Evolutionary conservation across 2,113 vertebrate species (phyloP).

Genomic region (Lichenostomus cassidix): DNA sequence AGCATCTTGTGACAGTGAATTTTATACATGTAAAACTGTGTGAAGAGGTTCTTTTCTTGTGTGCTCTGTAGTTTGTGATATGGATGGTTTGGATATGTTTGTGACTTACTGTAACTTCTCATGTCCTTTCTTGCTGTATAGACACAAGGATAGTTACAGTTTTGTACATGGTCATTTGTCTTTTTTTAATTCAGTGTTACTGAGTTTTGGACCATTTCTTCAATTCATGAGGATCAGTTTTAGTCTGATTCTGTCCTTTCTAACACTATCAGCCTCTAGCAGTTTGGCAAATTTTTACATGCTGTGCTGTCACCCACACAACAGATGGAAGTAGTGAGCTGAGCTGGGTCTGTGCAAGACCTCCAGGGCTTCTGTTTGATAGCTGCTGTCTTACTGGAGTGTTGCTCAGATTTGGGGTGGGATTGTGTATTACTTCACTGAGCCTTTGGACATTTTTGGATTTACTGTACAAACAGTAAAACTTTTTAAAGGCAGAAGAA

Average conservation of each 20-base stretch:
- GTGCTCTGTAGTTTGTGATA: slow-evolving; percentile 4
- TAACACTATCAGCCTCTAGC: neutral
- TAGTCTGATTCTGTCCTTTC: slow-evolving; percentile 1
- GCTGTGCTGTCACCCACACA: neutral
- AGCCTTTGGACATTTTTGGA: neutral
- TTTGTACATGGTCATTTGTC: slow-evolving; percentile 32
- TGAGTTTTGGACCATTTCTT: slow-evolving; percentile 15
- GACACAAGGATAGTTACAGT: neutral
- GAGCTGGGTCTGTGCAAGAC: neutral
- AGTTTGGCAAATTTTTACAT: neutral
- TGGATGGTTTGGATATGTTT: neutral
- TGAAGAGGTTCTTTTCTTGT: neutral
- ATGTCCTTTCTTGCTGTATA: neutral
- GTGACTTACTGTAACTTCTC: slow-evolving; percentile 19
- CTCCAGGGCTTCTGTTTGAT: neutral
- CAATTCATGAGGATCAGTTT: neutral
- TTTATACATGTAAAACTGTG: slow-evolving; percentile 22
- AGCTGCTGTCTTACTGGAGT: neutral
- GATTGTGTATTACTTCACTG: neutral
- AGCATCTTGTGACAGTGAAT: slow-evolving; percentile 36
- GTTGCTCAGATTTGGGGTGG: neutral
- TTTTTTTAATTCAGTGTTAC: neutral
- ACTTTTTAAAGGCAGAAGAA: neutral
- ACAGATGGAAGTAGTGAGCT: neutral
- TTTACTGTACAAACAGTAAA: neutral